These are phyloP conservation scores for Sesamia inferens DNA, from an alignment of 2,888 invertebrate genomes.

Conservation along the genomic window DNA sequence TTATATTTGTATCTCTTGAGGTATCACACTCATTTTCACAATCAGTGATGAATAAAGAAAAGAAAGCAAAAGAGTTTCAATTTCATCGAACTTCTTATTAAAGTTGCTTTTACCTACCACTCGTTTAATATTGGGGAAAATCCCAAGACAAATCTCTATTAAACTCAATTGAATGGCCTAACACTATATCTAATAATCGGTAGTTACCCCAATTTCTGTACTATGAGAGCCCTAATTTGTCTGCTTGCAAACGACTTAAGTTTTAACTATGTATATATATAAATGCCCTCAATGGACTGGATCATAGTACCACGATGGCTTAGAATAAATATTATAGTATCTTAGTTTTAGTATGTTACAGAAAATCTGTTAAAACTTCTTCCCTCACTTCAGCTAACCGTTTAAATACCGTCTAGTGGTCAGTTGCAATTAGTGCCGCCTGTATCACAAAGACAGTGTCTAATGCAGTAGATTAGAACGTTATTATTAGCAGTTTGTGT, in stretches of 20 bases:
- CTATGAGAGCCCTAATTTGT: constrained; percentile 47
- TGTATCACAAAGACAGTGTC: constrained; percentile 39
- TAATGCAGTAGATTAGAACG: constrained; percentile 59
- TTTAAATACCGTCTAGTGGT: constrained; percentile 37
- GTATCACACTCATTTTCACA: constrained; percentile 14
- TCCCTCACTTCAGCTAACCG: constrained; percentile 22
- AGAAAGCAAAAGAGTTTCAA: too few species aligned
- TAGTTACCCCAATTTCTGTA: constrained; percentile 46
- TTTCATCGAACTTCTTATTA: constrained; percentile 9
- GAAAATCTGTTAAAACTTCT: constrained; percentile 45
- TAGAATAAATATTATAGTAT: constrained; percentile 18
- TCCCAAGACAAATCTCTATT: constrained; percentile 33
- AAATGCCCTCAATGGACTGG: constrained; percentile 48
- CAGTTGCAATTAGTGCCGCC: constrained; percentile 45
- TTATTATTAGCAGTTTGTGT: constrained; percentile 69
- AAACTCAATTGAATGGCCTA: constrained; percentile 29
- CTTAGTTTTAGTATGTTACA: constrained; percentile 16
- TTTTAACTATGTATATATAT: constrained; percentile 61
- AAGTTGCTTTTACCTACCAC: constrained; percentile 8
- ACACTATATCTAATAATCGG: constrained; percentile 49
- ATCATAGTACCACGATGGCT: constrained; percentile 35
- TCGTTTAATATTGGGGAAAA: constrained; percentile 35
- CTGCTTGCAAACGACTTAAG: constrained; percentile 60
- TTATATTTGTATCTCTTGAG: constrained; percentile 23
- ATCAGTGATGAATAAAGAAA: constrained; percentile 10